Percentiles rank a stretch among this genome's conserved stretches.
phyloP scores from a whole-genome alignment of 2,113 vertebrate species.

The Brachyhypopomus occidentalis region DNA sequence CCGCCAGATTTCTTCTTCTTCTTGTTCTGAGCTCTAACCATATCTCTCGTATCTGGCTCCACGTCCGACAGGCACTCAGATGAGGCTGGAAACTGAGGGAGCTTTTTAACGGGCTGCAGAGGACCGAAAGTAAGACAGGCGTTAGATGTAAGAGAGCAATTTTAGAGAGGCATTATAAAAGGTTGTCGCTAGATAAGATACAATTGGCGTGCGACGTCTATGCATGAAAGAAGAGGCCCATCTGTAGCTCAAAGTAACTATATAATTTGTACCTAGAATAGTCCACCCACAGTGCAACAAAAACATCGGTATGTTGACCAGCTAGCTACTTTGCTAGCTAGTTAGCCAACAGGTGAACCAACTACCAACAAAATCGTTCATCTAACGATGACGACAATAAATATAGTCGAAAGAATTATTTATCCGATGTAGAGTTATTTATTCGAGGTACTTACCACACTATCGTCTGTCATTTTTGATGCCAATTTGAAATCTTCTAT shows the following conservation, averaged over 20 bases:
- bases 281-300: too few species aligned
- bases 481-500: constrained; percentile 71
- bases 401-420: not conserved
- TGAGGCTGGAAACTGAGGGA: constrained; percentile 75
- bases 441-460: constrained; percentile 57
- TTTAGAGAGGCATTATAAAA: too few species aligned
- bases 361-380: not conserved
- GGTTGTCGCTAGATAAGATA: too few species aligned
- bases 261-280: too few species aligned
- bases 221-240: too few species aligned
- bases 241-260: too few species aligned
- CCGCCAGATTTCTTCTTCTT: constrained; percentile 98
- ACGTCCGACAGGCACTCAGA: constrained; percentile 79
- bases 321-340: too few species aligned
- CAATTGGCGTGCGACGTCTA: too few species aligned
- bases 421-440: too few species aligned
- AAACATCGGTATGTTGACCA: too few species aligned
- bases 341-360: too few species aligned
- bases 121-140: not conserved
- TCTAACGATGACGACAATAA: not conserved
- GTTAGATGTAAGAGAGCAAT: not conserved
- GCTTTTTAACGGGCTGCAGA: constrained; percentile 61
- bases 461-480: constrained; percentile 69
- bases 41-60: constrained; percentile 84
- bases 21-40: constrained; percentile 93